Base-by-base conservation (phyloP, 2,113 vertebrate genomes). In the Nymphicus hollandicus region DNA sequence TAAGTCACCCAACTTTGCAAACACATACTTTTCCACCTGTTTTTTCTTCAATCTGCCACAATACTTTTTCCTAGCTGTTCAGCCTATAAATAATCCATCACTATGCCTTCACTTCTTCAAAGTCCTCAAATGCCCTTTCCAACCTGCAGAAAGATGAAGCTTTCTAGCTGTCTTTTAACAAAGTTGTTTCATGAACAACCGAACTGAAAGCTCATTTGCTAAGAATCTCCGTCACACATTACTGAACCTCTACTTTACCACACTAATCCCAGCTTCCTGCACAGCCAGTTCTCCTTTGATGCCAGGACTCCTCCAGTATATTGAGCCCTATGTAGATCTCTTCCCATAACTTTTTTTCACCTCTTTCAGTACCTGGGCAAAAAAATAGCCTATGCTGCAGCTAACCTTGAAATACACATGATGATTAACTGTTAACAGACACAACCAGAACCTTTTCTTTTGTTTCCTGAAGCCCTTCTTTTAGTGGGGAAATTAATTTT, bases 121-220 rank as follows among this genome's bases (percentile, higher is more conserved):
- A 84, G 71, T 88, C 88, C 88, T 78, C 58, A 90, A 76, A 86
- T 52, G 53, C 37, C 71, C 74, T 63, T 90, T 96, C 49, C 63
- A 55, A 91, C 89, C 15, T 20, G 9, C 33, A 88, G 52, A 78
- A 72, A 64, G 43, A 81, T 29, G 17, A 90, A 65, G 46, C 46
- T 80, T 93, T 91, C 63, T 44, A 33, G 63, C 53, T 77, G 68
- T 37, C 53, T 91, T 95, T 83, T 88, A 92, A 92, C 50, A 58
- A 87, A 61, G 68, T 44, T 80, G 49, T 81, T 88, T 88, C 49
- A 41, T 6, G 49, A 90, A 86, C 71, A 86, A 77, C 6, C 5
- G 58, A 86, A 94, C 63, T 53, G 60, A 92, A 94, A 83, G 64
- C 71, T 86, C 71, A 90, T 83, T 95, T 88, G 86, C 70, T 65